Conservation (phyloP, 2,888 invertebrate species). For the Callinectes sapidus region DNA sequence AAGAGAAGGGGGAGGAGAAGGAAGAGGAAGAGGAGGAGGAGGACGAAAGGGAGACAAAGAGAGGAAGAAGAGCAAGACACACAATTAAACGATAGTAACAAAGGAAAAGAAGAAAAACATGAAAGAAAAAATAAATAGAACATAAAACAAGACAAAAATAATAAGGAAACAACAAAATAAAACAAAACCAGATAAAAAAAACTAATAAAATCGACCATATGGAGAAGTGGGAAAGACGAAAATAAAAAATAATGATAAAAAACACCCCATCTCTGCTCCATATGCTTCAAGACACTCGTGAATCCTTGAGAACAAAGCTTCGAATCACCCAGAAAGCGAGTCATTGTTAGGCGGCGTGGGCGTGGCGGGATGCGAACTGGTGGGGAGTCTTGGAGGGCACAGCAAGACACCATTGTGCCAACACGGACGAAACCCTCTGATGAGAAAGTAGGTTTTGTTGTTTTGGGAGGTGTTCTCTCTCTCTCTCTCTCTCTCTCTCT, state of each 20-base stretch:
- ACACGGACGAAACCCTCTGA: neutral
- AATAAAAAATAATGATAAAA: neutral
- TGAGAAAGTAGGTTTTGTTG: neutral
- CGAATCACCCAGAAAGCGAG: neutral
- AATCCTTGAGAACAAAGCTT: slow-evolving; percentile 10
- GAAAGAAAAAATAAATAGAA: neutral
- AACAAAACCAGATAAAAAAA: neutral
- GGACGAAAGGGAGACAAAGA: neutral
- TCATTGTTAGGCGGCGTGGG: neutral
- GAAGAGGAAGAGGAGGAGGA: neutral
- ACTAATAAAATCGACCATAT: no score
- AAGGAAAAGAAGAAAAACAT: neutral
- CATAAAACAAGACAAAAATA: neutral
- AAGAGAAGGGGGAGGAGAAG: neutral
- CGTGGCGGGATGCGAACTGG: neutral
- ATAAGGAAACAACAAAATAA: neutral
- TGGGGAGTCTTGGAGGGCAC: slow-evolving; percentile 15
- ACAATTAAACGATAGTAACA: neutral
- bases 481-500: neutral
- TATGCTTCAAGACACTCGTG: slow-evolving; percentile 4
- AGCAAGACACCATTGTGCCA: slow-evolving; percentile 34
- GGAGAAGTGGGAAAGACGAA: slow-evolving; percentile 7
- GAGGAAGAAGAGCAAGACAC: neutral
- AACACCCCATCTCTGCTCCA: neutral
- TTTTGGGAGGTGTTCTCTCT: neutral